Percentiles rank a stretch among this genome's conserved stretches.
These are phyloP conservation scores for Glossophaga mutica DNA, from an alignment of 2,797 vertebrate genomes.

Conservation along the genomic window DNA sequence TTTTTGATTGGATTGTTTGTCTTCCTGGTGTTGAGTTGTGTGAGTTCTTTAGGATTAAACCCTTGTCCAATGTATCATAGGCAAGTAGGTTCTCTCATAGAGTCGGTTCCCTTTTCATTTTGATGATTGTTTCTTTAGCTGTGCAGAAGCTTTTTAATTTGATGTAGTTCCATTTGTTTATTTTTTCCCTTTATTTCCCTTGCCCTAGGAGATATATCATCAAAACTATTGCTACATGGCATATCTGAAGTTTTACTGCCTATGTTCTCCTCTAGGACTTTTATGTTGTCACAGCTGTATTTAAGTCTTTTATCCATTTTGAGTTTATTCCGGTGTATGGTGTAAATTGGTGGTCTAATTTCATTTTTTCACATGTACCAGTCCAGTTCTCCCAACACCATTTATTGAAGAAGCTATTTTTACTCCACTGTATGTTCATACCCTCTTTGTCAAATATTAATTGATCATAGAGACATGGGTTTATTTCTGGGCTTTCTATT, in stretches of 20 bases:
- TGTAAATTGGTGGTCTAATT: not conserved
- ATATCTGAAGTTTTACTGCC: not conserved
- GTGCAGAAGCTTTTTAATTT: not conserved
- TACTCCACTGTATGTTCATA: not conserved
- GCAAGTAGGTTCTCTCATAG: not conserved
- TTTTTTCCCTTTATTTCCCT: not conserved
- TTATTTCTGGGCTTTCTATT: too few relatives aligned
- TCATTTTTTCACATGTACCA: not conserved
- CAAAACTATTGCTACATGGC: not conserved
- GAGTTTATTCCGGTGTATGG: not conserved
- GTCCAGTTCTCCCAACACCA: not conserved
- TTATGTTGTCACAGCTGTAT: not conserved
- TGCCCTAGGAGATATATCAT: not conserved
- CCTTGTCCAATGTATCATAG: not conserved
- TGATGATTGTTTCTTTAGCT: not conserved
- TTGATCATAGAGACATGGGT: too few relatives aligned
- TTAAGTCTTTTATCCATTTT: not conserved
- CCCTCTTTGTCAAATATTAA: not conserved
- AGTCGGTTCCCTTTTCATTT: not conserved
- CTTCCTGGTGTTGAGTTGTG: not conserved
- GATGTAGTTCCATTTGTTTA: not conserved
- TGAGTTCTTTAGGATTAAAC: not conserved
- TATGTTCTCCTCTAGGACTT: not conserved
- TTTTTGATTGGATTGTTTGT: not conserved
- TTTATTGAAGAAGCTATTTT: not conserved